Evolutionary conservation across 1,140 invertebrate species (phyloP), one percentile per base, ranked within the genome.

Genomic region (Pachyrhynchus sulphureomaculatus): DNA sequence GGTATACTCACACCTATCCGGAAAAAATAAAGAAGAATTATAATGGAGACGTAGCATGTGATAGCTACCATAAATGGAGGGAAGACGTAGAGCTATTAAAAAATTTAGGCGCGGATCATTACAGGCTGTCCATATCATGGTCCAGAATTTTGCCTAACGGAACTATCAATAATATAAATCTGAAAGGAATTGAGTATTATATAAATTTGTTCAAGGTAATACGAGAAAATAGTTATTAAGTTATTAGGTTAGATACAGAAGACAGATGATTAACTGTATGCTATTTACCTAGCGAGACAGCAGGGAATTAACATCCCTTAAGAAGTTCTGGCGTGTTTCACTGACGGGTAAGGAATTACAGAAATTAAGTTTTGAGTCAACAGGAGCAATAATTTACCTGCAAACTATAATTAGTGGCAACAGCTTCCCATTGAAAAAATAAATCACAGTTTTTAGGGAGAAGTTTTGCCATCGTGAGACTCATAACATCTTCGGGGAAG

Each of bases 61-160:
- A 85, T 68, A 82, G 82, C 20, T 86, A 86, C 62, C 78, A 85
- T 67, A 79, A 80, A 60, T 83, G 80, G 60, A 76, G 78, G 65
- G 76, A 82, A 53, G 84, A 86, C 62, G 75, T 86, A 2, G 65
- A 75, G 29, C 71, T 80, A 41, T 62, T 83, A 0, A 76, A 81
- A 63, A 68, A 73, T 13, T 63, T 82, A 20, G 78, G 78, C 4
- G 81, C 83, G 1, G 64, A 76, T 44, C 77, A 75, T 51, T 81
- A 81, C 51, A 73, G 85, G 20, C 79, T 86, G 67, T 88, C 84
- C 0, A 75, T 88, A 52, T 82, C 83, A 8, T 87, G 85, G 85
- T 59, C 81, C 4, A 68, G 83, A 24, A 47, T 73, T n/a, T 53
- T 73, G 15, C 72, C 72, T 13, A 61, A 49, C 15, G 72, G 70